A percentile compares a stretch with the other conserved stretches of the same genome.
These are phyloP conservation scores for Brachionus asplanchnoidis DNA, from an alignment of 1,140 invertebrate species.

Conservation along the genomic window DNA sequence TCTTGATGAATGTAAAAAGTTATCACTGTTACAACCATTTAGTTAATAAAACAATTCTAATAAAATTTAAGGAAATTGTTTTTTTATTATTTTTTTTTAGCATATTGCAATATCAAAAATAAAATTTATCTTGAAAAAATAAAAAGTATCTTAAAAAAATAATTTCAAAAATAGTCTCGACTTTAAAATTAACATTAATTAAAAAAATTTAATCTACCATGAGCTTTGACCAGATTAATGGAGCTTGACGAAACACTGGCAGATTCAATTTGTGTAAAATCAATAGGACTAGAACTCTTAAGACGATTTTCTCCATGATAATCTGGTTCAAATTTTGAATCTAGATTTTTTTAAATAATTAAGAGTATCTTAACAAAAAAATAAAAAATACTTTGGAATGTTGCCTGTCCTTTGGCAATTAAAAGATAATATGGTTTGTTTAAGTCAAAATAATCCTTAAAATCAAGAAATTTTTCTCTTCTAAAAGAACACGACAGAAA, in stretches of 20 bases:
- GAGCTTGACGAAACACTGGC: neutral
- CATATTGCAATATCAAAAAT: no score
- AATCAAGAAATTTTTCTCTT: neutral
- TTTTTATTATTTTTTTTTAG: no score
- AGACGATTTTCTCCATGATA: neutral
- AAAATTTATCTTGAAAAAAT: no score
- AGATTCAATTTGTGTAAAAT: neutral
- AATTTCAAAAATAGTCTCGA: no score
- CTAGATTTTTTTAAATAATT: neutral
- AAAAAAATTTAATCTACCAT: neutral
- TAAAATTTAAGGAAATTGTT: no score
- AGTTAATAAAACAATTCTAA: no score
- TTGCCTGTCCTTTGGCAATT: neutral
- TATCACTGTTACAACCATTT: no score
- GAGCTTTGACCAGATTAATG: neutral
- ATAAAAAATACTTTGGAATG: neutral
- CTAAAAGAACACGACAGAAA: slow-evolving; percentile 10
- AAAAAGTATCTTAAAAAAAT: no score
- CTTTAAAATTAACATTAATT: no score
- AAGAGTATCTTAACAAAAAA: neutral
- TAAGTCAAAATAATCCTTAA: neutral
- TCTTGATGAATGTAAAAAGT: no score
- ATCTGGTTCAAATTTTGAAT: neutral
- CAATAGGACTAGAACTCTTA: neutral
- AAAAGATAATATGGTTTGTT: neutral